These are phyloP conservation scores for Cheilosia vernalis DNA, from an alignment of 2,888 invertebrate species.

Conservation along the genomic window DNA sequence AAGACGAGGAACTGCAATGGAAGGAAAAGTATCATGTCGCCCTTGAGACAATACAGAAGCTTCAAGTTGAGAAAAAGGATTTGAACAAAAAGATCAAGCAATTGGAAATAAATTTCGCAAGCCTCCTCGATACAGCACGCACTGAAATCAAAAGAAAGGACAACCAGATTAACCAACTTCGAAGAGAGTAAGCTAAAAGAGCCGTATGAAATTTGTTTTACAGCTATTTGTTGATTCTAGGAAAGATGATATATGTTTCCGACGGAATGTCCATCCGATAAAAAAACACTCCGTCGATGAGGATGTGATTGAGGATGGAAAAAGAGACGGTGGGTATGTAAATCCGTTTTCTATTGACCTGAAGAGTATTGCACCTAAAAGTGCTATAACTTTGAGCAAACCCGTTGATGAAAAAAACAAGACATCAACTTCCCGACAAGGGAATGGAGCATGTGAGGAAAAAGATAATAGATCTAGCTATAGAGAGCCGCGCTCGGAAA, in stretches of 20 bases:
- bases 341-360: constrained; percentile 19
- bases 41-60: constrained; percentile 76
- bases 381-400: background rate
- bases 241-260: constrained; percentile 81
- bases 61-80: constrained; percentile 77
- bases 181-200: constrained; percentile 79
- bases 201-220: background rate
- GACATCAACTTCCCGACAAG: background rate
- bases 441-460: background rate
- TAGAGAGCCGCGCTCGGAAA: background rate
- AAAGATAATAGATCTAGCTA: background rate
- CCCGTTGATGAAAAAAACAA: background rate
- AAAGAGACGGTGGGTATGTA: background rate
- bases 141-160: constrained; percentile 81
- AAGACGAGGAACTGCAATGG: constrained; percentile 77
- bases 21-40: constrained; percentile 78
- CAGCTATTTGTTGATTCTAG: constrained; percentile 52
- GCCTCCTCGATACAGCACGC: constrained; percentile 80
- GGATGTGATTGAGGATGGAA: background rate
- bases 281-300: background rate
- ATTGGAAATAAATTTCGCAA: constrained; percentile 80
- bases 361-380: background rate
- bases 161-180: constrained; percentile 78
- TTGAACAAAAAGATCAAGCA: constrained; percentile 78
- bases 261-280: constrained; percentile 77